Base-by-base conservation (phyloP, 2,113 vertebrate genomes). In the Otolemur garnettii region DNA sequence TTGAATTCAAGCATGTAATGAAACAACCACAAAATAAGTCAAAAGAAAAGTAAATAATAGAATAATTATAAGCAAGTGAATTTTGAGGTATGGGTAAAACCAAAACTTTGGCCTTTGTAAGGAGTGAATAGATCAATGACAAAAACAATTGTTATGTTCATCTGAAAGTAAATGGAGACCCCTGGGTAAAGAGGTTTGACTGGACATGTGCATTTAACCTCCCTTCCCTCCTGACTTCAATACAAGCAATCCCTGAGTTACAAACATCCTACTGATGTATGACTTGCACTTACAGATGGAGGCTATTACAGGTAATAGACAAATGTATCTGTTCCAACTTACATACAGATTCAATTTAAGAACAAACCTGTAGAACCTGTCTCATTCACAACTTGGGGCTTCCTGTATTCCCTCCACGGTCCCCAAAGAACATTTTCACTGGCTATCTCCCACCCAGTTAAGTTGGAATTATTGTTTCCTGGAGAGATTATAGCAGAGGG, bases 1-100 rank as follows among this genome's bases (percentile, higher is more conserved):
- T 71, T 97, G 7, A 79, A 35, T 64, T 50, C 14, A 62, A 72
- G 10, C 18, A 68, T 74, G 11, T 42, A 77, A 84, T 71, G 55
- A 84, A 95, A 90, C 26, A 87, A 74, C 14, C 26, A 64, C n/a
- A 81, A 90, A 79, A 81, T 22, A 78, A 79, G 81, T 17, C 78
- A 87, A 86, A 93, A 79, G 38, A 66, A 77, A 91, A 24, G 64
- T 57, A 93, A 82, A 82, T 55, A 0, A 62, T 42, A 64, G 60
- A 93, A 68, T 89, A 95, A 95, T 78, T 42, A 33, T 35, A 60
- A 72, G 21, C 35, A 86, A 90, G 42, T 1, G 1, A 42, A 60
- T 35, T 35, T 35, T 60, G 83, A 91, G 60, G 60, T 30, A 66
- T 42, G 28, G 53, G 59, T 75, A 42, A 91, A 93, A 84, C 35